Evolutionary conservation across 2,113 vertebrate genomes (phyloP).

Genomic region (Pituophis catenifer): DNA sequence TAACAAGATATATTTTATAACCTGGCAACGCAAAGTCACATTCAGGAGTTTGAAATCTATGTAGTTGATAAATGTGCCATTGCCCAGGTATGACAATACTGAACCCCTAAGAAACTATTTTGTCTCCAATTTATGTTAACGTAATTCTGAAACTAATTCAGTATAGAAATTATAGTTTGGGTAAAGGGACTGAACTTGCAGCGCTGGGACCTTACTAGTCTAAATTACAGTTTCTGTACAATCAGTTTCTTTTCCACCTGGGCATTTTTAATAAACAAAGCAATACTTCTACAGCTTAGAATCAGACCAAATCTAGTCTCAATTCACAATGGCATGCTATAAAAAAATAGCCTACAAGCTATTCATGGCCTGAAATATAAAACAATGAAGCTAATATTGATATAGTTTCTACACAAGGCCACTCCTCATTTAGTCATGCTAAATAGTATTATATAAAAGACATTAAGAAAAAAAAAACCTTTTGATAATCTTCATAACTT

Average conservation of each 20-base stretch:
- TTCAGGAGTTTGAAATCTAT: neutral
- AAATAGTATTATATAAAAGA: neutral
- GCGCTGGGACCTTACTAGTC: neutral
- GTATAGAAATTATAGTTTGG: neutral
- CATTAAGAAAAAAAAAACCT: neutral
- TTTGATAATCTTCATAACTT: too few species aligned
- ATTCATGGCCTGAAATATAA: neutral
- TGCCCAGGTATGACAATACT: neutral
- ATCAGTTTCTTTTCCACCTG: neutral
- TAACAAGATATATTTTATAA: conserved; percentile 4
- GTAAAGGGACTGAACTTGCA: accelerated
- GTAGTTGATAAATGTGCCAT: conserved; percentile 14
- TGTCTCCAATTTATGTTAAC: neutral
- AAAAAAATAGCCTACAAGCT: neutral
- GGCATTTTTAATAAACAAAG: neutral
- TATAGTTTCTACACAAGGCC: neutral
- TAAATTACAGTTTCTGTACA: neutral
- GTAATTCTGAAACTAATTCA: neutral
- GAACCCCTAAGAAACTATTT: neutral
- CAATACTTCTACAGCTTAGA: neutral
- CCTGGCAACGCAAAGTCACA: neutral
- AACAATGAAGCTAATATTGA: neutral
- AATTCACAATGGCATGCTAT: neutral
- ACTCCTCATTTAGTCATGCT: neutral
- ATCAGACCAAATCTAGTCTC: neutral